A percentile compares a stretch with the other conserved stretches of the same genome.
Evolutionary conservation across 2,888 invertebrate genomes (phyloP).

Genomic region (Nowickia ferox): DNA sequence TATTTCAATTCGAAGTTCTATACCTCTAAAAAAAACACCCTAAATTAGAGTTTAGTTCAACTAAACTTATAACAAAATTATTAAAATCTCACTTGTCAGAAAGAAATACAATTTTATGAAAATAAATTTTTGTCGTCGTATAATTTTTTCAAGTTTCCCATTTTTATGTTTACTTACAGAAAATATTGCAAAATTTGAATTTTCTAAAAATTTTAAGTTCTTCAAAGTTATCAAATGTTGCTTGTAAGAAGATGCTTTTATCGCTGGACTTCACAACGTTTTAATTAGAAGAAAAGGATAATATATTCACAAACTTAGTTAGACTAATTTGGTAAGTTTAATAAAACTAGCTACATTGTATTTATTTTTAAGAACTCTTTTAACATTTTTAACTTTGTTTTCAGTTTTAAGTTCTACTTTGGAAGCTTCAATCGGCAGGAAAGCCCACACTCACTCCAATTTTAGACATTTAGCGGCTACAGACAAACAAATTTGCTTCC

Average conservation of each 20-base stretch:
- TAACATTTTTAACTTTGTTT: not conserved
- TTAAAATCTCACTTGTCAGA: not conserved
- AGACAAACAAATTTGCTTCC: not conserved
- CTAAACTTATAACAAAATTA: too few species aligned
- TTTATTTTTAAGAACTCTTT: not conserved
- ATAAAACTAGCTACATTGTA: not conserved
- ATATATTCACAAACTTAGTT: slow-evolving; percentile 21
- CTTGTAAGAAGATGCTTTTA: slow-evolving; percentile 59
- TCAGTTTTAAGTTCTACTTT: slow-evolving; percentile 59
- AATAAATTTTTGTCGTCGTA: not conserved
- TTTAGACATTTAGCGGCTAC: not conserved
- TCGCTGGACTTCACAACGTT: slow-evolving; percentile 50
- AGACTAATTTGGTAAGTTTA: slow-evolving; percentile 55
- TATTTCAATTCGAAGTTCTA: too few species aligned
- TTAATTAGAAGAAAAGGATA: slow-evolving; percentile 41
- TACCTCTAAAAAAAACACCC: too few species aligned
- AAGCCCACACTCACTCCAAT: not conserved
- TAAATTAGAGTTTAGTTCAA: too few species aligned
- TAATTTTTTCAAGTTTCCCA: slow-evolving; percentile 6
- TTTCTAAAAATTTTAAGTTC: not conserved
- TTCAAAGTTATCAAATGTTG: slow-evolving; percentile 51
- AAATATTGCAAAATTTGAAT: slow-evolving; percentile 30
- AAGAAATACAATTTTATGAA: not conserved
- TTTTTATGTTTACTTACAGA: slow-evolving; percentile 45
- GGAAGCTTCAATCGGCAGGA: slow-evolving; percentile 27